A percentile compares a stretch with the other conserved stretches of the same genome.
phyloP scores from a whole-genome alignment of 2,113 vertebrate species.

The Osmerus eperlanus region DNA sequence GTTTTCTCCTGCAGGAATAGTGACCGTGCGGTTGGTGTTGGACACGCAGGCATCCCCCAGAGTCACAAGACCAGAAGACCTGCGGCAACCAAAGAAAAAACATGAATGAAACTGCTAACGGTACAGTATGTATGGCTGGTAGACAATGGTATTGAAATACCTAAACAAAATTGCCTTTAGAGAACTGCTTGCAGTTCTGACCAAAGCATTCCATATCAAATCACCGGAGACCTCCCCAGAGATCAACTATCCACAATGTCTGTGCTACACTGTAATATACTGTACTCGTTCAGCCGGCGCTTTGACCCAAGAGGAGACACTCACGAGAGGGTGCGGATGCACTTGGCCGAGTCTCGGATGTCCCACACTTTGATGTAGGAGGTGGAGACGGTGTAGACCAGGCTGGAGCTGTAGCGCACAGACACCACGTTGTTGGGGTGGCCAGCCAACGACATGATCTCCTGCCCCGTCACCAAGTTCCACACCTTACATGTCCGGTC shows the following conservation, averaged over 20 bases:
- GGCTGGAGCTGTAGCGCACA: constrained; percentile 90
- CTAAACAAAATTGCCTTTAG: too few species aligned
- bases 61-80: constrained; percentile 90
- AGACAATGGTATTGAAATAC: too few species aligned
- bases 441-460: constrained; percentile 88
- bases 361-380: constrained; percentile 99
- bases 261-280: too few species aligned
- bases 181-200: too few species aligned
- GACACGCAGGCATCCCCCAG: constrained; percentile 80
- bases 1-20: constrained; percentile 91
- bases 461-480: constrained; percentile 97
- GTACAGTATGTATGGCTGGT: too few species aligned
- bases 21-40: constrained; percentile 84
- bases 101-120: too few species aligned
- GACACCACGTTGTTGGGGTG: constrained; percentile 93
- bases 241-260: too few species aligned
- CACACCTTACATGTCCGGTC: constrained; percentile 98
- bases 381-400: constrained; percentile 96
- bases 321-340: constrained; percentile 92
- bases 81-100: constrained; percentile 42
- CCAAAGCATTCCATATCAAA: too few species aligned
- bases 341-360: constrained; percentile 95
- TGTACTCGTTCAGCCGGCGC: not conserved
- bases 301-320: constrained; percentile 45
- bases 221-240: too few species aligned